These are phyloP conservation scores for Ganaspis brasiliensis DNA, from an alignment of 2,888 invertebrate genomes.

Conservation along the genomic window DNA sequence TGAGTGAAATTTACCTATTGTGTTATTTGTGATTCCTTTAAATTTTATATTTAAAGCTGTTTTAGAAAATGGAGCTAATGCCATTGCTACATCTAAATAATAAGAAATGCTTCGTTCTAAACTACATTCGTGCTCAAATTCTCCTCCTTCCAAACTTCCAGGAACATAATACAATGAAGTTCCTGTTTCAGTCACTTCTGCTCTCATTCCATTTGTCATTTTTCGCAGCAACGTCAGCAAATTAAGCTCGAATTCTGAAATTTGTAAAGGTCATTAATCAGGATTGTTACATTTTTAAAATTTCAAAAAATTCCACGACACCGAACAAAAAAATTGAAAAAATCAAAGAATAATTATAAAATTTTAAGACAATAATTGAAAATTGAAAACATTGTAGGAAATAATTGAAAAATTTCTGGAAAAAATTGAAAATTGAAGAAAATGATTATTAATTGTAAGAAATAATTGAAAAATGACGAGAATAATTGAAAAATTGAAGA, in stretches of 20 bases:
- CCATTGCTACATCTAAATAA: constrained; percentile 94
- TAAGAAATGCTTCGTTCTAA: constrained; percentile 92
- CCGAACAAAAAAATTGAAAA: too few relatives aligned
- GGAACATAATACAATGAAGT: constrained; percentile 94
- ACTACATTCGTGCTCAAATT: constrained; percentile 93
- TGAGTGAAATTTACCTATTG: constrained; percentile 79
- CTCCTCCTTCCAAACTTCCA: constrained; percentile 94
- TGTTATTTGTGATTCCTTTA: constrained; percentile 94
- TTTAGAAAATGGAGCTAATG: constrained; percentile 97
- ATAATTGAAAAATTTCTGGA: too few relatives aligned
- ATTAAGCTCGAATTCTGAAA: constrained; percentile 91
- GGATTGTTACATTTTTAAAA: not conserved
- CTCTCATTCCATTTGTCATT: constrained; percentile 95
- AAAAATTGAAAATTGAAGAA: too few relatives aligned
- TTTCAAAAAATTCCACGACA: too few relatives aligned
- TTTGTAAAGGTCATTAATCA: constrained; percentile 8
- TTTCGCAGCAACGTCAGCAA: constrained; percentile 95
- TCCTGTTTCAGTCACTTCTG: constrained; percentile 96
- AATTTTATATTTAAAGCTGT: constrained; percentile 90
- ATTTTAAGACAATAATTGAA: too few relatives aligned
- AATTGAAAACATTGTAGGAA: too few relatives aligned
- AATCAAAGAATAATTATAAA: too few relatives aligned
- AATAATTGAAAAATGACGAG: too few relatives aligned
- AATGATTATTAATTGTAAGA: too few relatives aligned
- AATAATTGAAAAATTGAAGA: too few relatives aligned